Evolutionary conservation across 2,113 vertebrate genomes (phyloP).

Genomic region (Diadophis punctatus): DNA sequence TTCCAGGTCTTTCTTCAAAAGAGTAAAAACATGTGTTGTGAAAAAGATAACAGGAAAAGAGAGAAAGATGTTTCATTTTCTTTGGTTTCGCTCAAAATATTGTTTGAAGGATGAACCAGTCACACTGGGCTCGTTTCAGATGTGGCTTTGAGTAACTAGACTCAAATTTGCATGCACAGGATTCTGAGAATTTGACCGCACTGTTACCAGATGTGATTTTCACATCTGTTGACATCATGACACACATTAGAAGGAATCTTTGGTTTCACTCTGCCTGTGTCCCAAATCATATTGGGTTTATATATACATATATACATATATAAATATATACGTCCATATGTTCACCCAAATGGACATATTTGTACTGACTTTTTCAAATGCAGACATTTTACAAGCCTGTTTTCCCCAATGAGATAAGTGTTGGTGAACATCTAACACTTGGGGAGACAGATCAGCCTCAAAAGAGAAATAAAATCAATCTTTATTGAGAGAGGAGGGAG

Average conservation of each 20-base stretch:
- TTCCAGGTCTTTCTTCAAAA: conserved; percentile 13
- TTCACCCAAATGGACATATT: not conserved
- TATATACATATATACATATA: not conserved
- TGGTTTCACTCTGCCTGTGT: not conserved
- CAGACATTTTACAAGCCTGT: not conserved
- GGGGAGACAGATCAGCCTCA: not conserved
- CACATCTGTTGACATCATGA: not conserved
- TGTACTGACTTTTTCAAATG: not conserved
- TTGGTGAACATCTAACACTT: not conserved
- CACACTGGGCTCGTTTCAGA: not conserved
- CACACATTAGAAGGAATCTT: conserved; percentile 2
- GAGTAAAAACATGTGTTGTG: not conserved
- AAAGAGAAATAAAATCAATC: not conserved
- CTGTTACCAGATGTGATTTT: not conserved
- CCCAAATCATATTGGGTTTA: not conserved
- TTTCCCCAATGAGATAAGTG: not conserved
- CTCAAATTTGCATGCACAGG: not conserved
- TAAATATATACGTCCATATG: not conserved
- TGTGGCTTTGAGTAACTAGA: not conserved
- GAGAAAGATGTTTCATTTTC: not conserved
- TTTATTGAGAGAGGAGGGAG: not conserved
- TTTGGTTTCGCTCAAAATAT: not conserved
- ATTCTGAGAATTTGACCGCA: conserved; percentile 5
- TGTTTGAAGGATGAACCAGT: not conserved
- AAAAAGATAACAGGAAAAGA: not conserved